Conservation (phyloP, 1,140 invertebrate genomes). For the Sinella curviseta region DNA sequence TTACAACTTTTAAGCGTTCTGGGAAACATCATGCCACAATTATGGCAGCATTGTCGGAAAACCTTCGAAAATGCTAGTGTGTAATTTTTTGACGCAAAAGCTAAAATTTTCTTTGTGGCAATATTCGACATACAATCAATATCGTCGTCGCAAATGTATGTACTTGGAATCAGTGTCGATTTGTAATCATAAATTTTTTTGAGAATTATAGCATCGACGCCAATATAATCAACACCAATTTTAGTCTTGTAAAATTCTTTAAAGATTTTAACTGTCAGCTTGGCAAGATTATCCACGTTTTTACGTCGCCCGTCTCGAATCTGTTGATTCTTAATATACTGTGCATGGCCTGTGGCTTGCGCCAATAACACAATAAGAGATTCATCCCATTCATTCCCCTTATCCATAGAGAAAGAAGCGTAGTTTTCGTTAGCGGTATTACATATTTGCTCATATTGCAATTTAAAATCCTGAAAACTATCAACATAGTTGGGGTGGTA, state of each 20-base stretch:
- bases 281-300: neutral
- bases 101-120: neutral
- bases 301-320: neutral
- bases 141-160: neutral
- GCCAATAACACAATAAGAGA: neutral
- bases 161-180: neutral
- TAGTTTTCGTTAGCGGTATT: neutral
- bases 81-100: neutral
- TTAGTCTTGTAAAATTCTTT: neutral
- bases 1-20: neutral
- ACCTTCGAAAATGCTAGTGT: neutral
- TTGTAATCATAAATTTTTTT: neutral
- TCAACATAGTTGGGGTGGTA: neutral
- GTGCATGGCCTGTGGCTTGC: neutral
- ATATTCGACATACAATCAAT: neutral
- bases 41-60: conserved; percentile 4
- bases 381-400: neutral
- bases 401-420: neutral
- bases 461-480: neutral
- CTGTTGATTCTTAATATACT: neutral
- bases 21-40: neutral
- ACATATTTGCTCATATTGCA: neutral
- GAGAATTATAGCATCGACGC: neutral
- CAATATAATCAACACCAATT: neutral
- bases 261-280: neutral